Conservation (phyloP, 2,113 vertebrate species). For the Antechinus stuartii region DNA sequence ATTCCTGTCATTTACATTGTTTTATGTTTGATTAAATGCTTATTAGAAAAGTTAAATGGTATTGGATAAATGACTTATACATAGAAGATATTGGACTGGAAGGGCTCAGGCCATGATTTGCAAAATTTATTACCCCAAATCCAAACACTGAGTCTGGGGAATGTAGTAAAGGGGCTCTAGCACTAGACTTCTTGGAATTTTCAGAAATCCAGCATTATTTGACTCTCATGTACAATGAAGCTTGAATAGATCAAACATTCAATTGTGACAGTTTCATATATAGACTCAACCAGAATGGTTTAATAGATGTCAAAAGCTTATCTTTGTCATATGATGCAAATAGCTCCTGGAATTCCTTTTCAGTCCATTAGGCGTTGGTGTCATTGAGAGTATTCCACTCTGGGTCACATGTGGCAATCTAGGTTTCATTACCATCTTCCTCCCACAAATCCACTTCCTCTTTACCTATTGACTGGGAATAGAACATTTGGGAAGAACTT, state of each 20-base stretch:
- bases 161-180: neutral
- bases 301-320: neutral
- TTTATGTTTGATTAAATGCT: neutral
- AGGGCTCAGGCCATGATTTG: neutral
- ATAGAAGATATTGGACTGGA: neutral
- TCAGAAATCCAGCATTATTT: neutral
- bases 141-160: neutral
- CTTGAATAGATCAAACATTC: neutral
- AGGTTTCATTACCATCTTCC: neutral
- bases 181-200: neutral
- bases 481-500: neutral
- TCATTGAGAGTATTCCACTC: neutral
- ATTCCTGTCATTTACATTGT: neutral
- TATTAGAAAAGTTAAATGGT: neutral
- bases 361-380: neutral
- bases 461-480: neutral
- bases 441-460: neutral
- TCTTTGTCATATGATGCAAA: neutral
- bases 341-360: neutral
- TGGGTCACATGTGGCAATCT: neutral
- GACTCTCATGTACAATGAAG: neutral
- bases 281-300: neutral
- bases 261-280: neutral
- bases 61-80: neutral
- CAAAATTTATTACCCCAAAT: neutral